A percentile compares a stretch with the other conserved stretches of the same genome.
phyloP scores from a whole-genome alignment of 92 coral and sea anemone species.

The Zoanthus sociatus region DNA sequence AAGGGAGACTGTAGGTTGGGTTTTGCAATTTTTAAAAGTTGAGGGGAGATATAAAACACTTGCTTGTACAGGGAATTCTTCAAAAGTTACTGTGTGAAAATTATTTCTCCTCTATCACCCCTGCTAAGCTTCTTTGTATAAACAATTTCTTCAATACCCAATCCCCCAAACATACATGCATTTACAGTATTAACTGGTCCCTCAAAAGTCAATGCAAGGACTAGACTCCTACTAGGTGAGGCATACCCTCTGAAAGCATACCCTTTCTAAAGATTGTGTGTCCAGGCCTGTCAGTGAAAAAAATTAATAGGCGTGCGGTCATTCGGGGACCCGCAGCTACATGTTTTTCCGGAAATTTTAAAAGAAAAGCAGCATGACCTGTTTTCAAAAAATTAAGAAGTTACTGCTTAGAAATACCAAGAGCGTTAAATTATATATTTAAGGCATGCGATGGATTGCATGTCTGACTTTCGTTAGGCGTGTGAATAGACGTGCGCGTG shows the following conservation, averaged over 20 bases:
- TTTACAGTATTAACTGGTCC: constrained; percentile 36
- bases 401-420: too few relatives aligned
- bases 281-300: too few relatives aligned
- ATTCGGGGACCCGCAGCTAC: too few relatives aligned
- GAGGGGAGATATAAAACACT: constrained; percentile 7
- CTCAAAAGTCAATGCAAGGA: constrained; percentile 28
- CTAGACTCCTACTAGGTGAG: constrained; percentile 31
- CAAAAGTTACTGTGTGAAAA: constrained; percentile 38
- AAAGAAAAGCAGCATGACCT: too few relatives aligned
- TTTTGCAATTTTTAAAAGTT: constrained; percentile 24
- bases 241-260: constrained; percentile 19
- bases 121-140: constrained; percentile 30
- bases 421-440: too few relatives aligned
- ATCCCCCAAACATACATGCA: constrained; percentile 30
- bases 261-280: constrained; percentile 26
- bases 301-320: too few relatives aligned
- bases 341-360: too few relatives aligned
- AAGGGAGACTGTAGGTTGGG: constrained; percentile 17
- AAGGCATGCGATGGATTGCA: too few relatives aligned
- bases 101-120: constrained; percentile 25
- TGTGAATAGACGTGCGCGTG: too few relatives aligned
- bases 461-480: too few relatives aligned
- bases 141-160: constrained; percentile 26
- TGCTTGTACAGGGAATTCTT: constrained; percentile 28
- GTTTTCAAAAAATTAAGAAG: too few relatives aligned